Conservation (phyloP, 1,140 invertebrate species). For the Pseudomyrmex flavicornis region DNA sequence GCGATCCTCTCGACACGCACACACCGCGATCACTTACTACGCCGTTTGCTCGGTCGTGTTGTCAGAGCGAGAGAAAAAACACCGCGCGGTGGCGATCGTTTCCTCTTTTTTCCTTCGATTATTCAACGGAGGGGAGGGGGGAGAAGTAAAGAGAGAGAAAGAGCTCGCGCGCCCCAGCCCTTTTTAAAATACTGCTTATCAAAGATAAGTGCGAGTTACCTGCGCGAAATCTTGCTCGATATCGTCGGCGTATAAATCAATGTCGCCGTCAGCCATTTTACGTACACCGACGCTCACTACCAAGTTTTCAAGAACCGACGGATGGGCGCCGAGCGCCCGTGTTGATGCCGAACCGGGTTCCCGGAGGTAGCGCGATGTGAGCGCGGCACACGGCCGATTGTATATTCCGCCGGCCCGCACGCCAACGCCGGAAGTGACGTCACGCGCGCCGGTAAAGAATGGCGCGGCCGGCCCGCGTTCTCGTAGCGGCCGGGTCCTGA, state of each 20-base stretch:
- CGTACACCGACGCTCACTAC: slow-evolving; percentile 81
- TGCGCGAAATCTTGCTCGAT: slow-evolving; percentile 97
- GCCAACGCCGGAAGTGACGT: not conserved
- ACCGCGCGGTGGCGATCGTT: not conserved
- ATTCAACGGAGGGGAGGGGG: too few species aligned
- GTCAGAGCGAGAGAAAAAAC: too few species aligned
- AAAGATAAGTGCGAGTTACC: slow-evolving; percentile 85
- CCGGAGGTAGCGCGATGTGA: not conserved
- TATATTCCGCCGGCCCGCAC: not conserved
- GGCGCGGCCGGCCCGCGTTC: too few species aligned
- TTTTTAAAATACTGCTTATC: slow-evolving; percentile 58
- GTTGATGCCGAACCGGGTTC: not conserved
- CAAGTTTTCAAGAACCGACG: slow-evolving; percentile 28
- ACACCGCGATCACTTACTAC: too few species aligned
- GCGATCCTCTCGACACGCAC: too few species aligned
- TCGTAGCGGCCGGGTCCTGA: too few species aligned
- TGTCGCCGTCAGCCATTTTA: slow-evolving; percentile 98
- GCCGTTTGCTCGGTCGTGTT: too few species aligned
- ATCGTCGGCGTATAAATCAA: slow-evolving; percentile 98
- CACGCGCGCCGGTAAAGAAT: not conserved
- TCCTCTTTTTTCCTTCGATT: not conserved
- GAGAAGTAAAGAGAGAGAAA: slow-evolving; percentile 1
- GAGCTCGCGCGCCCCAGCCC: slow-evolving; percentile 11
- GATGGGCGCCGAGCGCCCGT: slow-evolving; percentile 63
- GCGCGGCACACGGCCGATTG: not conserved